Evolutionary conservation across 2,113 vertebrate genomes (phyloP), one percentile per base, ranked within the genome.

Genomic region (Thymallus thymallus): DNA sequence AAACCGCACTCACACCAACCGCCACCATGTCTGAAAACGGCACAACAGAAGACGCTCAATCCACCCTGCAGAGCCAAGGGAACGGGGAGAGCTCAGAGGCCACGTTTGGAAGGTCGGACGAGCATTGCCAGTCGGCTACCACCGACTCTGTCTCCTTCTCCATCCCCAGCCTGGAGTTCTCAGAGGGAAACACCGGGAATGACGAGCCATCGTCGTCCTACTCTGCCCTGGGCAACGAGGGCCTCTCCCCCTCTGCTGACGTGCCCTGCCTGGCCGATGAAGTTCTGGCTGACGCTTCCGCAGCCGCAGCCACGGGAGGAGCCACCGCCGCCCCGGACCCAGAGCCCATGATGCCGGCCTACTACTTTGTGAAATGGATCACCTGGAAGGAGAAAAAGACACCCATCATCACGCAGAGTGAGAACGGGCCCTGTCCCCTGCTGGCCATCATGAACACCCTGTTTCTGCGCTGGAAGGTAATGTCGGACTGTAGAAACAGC

Each of bases 361-460:
- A 92, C 74, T 96, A 98, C 80, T 94, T 95, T 32, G 95, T 98
- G 12, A 98, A 98, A 83, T 98, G 97, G 97, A 96, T 98, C 86
- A 92, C 75, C 1, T 98, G 97, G 97, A 98, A 97, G 41, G 96
- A 95, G 6, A 93, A 96, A 62, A 89, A 91, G 76, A 97, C 96
- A 0, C 95, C 97, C 0, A 77, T 98, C 74, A 86, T 99, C 85
- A 98, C 87, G 0, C 97, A 98, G 93, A 96, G 94, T 0, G 83
- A 95, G 75, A 98, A 99, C 0, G 97, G 97, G 32, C 97, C 97
- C 48, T 98, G 96, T 83, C 97, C 96, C 0, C 93, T 99, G 6
- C 92, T 98, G 74, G 96, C 96, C 90, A 95, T 98, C 88, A 95
- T 97, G 89, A 99, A 99, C 84, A 90, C 94, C 29, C 94, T 98